phyloP scores from a whole-genome alignment of 2,888 invertebrate genomes.

The Athalia circularis region DNA sequence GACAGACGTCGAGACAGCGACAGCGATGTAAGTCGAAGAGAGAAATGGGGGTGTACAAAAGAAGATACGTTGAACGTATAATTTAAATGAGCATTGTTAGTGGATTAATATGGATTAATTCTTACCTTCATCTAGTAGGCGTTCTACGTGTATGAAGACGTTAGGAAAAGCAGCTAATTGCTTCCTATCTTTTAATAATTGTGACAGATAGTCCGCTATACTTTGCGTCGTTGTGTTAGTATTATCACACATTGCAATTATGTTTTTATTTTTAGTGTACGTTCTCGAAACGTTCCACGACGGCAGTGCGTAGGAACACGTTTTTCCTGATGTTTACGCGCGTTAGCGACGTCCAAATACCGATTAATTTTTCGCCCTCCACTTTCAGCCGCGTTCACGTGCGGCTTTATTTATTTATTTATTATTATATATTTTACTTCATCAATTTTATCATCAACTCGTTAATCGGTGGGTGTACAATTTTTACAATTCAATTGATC shows the following conservation, averaged over 20 bases:
- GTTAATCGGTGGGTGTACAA: too few species aligned
- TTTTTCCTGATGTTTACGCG: conserved; percentile 35
- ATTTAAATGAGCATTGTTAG: background rate
- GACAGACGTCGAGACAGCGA: background rate
- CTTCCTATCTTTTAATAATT: conserved; percentile 99
- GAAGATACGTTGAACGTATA: background rate
- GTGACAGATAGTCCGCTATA: conserved; percentile 99
- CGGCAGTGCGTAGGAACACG: conserved; percentile 34
- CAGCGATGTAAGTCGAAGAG: background rate
- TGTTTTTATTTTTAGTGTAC: conserved; percentile 41
- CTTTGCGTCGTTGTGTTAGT: conserved; percentile 88
- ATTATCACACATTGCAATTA: conserved; percentile 71
- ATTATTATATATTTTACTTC: background rate
- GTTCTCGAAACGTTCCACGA: conserved; percentile 40
- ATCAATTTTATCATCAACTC: too few species aligned
- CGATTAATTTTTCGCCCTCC: background rate
- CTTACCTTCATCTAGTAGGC: conserved; percentile 99
- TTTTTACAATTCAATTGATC: too few species aligned
- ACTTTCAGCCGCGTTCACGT: conserved; percentile 48
- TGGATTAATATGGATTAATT: conserved; percentile 51
- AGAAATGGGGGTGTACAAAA: background rate
- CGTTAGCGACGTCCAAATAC: conserved; percentile 42
- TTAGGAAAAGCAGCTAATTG: conserved; percentile 99
- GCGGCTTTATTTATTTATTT: conserved; percentile 11
- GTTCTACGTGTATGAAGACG: conserved; percentile 99